Evolutionary conservation across 2,113 vertebrate genomes (phyloP), one percentile per base, ranked within the genome.

Genomic region (Phalacrocorax carbo): DNA sequence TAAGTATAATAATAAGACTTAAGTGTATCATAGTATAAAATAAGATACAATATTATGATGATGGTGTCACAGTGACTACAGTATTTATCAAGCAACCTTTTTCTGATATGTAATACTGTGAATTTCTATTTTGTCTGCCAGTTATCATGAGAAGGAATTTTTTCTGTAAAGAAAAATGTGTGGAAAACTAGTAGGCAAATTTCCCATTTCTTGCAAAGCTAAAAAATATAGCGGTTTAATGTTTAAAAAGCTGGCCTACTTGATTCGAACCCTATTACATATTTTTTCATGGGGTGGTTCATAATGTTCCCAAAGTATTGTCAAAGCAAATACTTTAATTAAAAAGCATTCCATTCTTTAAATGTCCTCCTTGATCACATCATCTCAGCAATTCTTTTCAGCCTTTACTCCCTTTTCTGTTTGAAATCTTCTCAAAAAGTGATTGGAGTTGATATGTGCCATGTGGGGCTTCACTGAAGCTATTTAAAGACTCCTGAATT

Each of bases 401-500:
- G 85, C 66, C 54, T 94, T 81, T 94, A 46, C 62, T 94, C 62
- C 14, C 17, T 79, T 70, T 90, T 91, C 83, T 82, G 49, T 82
- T 66, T 94, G 81, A 91, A 87, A 79, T 89, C 73, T 66, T 16
- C 46, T 87, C 57, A 78, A 34, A 55, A 94, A 89, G 42, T 54
- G 60, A 70, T 70, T 88, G 70, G 75, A 90, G 42, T 80, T 86
- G 71, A 65, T 88, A 22, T 18, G 32, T 80, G 70, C 86, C 32
- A 46, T 82, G 61, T 76, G 75, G 72, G 54, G 27, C 88, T 96
- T 95, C 54, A 60, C 32, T 79, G 70, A 82, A 91, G 62, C 48
- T 96, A 44, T 91, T 93, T 96, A 57, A 89, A 94, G 62, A 57
- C 49, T 76, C 18, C 57, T 89, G 66, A 71, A 71, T 94, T 87